A percentile compares a stretch with the other conserved stretches of the same genome.
phyloP scores from a whole-genome alignment of 2,888 invertebrate species.

The Perdita meconis region DNA sequence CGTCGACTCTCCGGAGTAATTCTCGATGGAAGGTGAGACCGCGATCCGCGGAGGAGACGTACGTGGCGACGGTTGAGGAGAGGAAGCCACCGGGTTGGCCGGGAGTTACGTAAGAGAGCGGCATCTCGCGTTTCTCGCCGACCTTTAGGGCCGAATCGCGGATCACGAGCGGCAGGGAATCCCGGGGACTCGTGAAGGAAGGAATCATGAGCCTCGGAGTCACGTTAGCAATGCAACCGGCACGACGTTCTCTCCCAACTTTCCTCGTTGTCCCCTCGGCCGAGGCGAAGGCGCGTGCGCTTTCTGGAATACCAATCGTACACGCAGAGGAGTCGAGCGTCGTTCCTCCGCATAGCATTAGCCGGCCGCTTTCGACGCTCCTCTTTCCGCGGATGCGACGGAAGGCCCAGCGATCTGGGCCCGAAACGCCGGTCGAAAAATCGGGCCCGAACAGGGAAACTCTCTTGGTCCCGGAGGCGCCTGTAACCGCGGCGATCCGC shows the following conservation, averaged over 20 bases:
- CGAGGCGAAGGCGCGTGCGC: constrained; percentile 47
- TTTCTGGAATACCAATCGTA: constrained; percentile 59
- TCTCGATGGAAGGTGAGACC: not conserved
- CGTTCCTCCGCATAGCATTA: constrained; percentile 44
- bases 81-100: not conserved
- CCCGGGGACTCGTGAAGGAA: constrained; percentile 32
- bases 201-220: constrained; percentile 62
- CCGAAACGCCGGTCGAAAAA: constrained; percentile 22
- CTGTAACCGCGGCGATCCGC: not conserved
- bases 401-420: too few species aligned
- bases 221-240: constrained; percentile 74
- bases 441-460: too few species aligned
- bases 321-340: constrained; percentile 28
- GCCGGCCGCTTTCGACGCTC: constrained; percentile 20
- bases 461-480: too few species aligned
- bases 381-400: too few species aligned
- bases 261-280: constrained; percentile 75
- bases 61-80: constrained; percentile 1
- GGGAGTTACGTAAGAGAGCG: constrained; percentile 32
- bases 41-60: not conserved
- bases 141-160: constrained; percentile 76
- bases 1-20: not conserved
- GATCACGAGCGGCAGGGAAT: constrained; percentile 63
- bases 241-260: constrained; percentile 78
- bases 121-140: constrained; percentile 56